Percentiles rank a stretch among this genome's conserved stretches.
phyloP scores from a whole-genome alignment of 2,888 invertebrate genomes.

The Philhelius pedissequus region DNA sequence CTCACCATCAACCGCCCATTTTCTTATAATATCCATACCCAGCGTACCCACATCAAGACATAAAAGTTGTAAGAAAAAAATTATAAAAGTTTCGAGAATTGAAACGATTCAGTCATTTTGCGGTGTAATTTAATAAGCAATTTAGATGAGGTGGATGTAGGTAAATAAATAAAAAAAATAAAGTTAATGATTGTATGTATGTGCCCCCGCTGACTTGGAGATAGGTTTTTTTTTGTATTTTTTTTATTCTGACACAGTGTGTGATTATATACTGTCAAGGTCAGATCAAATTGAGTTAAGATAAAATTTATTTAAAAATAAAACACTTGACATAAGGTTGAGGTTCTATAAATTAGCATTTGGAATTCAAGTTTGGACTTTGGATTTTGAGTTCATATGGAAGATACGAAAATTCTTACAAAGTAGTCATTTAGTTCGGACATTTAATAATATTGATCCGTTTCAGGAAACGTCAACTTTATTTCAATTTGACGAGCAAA shows the following conservation, averaged over 20 bases:
- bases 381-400: background rate
- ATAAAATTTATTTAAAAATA: background rate
- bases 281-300: slow-evolving; percentile 15
- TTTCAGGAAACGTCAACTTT: no score
- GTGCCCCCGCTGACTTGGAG: background rate
- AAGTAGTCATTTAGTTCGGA: no score
- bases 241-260: background rate
- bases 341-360: background rate
- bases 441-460: no score
- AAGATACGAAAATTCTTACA: no score
- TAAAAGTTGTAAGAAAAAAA: background rate
- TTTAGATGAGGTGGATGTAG: slow-evolving; percentile 12
- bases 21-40: background rate
- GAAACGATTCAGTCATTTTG: slow-evolving; percentile 32
- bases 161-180: background rate
- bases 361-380: background rate
- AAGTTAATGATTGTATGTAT: slow-evolving; percentile 16
- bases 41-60: background rate
- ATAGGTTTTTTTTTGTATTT: background rate
- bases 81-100: background rate
- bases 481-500: no score
- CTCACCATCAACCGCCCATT: slow-evolving; percentile 9
- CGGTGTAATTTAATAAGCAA: slow-evolving; percentile 37
- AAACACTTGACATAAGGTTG: background rate
- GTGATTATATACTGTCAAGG: slow-evolving; percentile 38